These are phyloP conservation scores for Ploceus nigricollis DNA, from an alignment of 2,113 vertebrate genomes.

Conservation along the genomic window DNA sequence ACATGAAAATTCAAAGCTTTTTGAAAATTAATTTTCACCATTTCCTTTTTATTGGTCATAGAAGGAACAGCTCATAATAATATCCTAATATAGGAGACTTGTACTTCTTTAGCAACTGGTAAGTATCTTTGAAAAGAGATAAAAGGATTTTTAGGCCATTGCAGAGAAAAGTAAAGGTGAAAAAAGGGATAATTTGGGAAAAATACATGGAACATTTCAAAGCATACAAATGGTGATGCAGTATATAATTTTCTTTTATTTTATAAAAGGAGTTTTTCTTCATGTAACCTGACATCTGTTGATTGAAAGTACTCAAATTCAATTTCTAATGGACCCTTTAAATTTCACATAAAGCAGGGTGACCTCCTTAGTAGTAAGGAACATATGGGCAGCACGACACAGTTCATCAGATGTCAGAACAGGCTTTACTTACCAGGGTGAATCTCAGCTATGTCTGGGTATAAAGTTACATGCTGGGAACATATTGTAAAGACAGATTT, in stretches of 20 bases:
- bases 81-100: background rate
- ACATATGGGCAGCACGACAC: background rate
- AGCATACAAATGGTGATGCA: background rate
- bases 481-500: background rate
- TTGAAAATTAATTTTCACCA: background rate
- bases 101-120: background rate
- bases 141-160: background rate
- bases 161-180: background rate
- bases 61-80: background rate
- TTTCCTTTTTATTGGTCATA: background rate
- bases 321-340: background rate
- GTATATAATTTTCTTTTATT: background rate
- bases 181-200: background rate
- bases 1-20: background rate
- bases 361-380: background rate
- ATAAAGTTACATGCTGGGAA: background rate
- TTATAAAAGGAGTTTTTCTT: background rate
- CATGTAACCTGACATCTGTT: background rate
- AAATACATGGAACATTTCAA: background rate
- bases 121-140: background rate
- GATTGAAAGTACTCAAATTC: background rate
- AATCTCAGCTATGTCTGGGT: background rate
- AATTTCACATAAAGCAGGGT: background rate
- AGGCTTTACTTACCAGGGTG: background rate
- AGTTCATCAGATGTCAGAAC: background rate